Base-by-base conservation (phyloP, 2,113 vertebrate species). In the Cacatua alba region DNA sequence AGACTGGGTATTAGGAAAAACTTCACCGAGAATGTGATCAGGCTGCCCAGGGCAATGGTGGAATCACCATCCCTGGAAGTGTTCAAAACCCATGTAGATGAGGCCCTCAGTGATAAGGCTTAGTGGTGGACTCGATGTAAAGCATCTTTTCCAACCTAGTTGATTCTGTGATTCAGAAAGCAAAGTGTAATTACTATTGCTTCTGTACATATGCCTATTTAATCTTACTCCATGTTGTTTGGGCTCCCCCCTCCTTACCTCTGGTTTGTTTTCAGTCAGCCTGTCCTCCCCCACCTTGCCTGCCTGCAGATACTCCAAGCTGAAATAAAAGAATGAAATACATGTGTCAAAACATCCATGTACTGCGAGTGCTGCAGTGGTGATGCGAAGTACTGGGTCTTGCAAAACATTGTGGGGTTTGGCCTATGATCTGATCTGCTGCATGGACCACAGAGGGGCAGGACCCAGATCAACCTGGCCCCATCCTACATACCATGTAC, bases 401-500 rank as follows among this genome's bases (percentile, higher is more conserved):
- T 13, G 31, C 8, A 5, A 17, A 68, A 4, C 2, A 0, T 0
- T 0, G 3, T 7, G 46, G n/a, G 26, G 31, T 28, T 49, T 7
- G 1, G 37, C 1, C 0, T 0, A 4, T 10, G 11, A 20, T 5
- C 1, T 3, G 13, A 5, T 2, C 24, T 33, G 60, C 64, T 16
- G 31, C 8, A 0, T 5, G 29, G 35, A 12, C 26, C 35, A 10
- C 10, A 5, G 2, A 0, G 7, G 33, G 48, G 59, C 76, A 25
- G 59, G 9, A 15, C 46, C 31, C 43, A 13, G 5, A 31, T 4
- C 46, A 13, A 1, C 10, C 3, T 1, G 13, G 65, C 20, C 0
- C 0, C 5, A 23, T 43, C 31, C 35, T 19, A 0, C 2, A 0
- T 4, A 7, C 3, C 6, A 5, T 37, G 14, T 9, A 18, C 49